Conservation (phyloP, 2,797 vertebrate genomes). For the Silurus aristotelis region DNA sequence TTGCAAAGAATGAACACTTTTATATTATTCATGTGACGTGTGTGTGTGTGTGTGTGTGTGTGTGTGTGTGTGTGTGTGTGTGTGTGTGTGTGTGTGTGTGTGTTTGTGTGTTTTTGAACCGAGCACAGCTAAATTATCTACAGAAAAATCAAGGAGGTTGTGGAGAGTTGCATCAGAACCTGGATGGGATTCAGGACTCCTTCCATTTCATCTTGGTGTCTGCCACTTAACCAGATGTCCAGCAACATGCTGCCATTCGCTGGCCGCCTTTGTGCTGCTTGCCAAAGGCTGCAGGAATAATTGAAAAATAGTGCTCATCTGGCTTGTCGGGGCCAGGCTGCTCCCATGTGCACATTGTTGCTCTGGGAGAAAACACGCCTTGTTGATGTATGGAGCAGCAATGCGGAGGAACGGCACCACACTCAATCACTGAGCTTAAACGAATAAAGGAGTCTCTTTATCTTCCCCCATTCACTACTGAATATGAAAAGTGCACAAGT, state of each 20-base stretch:
- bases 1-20: too few relatives aligned
- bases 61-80: too few relatives aligned
- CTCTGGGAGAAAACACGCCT: conserved; percentile 55
- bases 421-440: conserved; percentile 25
- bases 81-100: too few relatives aligned
- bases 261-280: conserved; percentile 63
- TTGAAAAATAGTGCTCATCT: conserved; percentile 64
- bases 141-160: conserved; percentile 49
- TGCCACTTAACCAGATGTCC: conserved; percentile 64
- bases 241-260: conserved; percentile 54
- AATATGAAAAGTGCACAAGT: conserved; percentile 5
- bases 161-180: conserved; percentile 57
- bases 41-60: too few relatives aligned
- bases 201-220: conserved; percentile 62
- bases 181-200: conserved; percentile 60
- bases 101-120: too few relatives aligned
- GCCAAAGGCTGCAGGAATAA: conserved; percentile 66
- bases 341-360: conserved; percentile 55
- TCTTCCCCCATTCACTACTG: conserved; percentile 13
- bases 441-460: conserved; percentile 30
- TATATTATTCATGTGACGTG: too few relatives aligned
- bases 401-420: conserved; percentile 31
- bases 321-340: conserved; percentile 47
- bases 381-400: conserved; percentile 50
- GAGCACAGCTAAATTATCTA: background rate